A percentile compares a stretch with the other conserved stretches of the same genome.
Evolutionary conservation across 2,888 invertebrate genomes (phyloP).

Genomic region (Drosophila siamana): DNA sequence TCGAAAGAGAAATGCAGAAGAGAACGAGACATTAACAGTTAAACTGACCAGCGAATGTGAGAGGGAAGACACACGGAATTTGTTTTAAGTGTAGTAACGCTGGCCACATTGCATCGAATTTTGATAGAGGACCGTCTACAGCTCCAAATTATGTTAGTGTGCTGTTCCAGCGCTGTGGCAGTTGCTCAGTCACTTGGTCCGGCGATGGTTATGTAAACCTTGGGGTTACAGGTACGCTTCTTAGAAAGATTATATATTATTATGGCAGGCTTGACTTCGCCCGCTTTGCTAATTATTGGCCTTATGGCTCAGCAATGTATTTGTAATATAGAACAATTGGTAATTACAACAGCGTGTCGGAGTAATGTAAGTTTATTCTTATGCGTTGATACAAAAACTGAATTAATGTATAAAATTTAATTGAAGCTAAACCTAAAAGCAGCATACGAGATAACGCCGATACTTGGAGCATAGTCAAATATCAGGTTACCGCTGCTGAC

Average conservation of each 20-base stretch:
- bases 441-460: conserved; percentile 1
- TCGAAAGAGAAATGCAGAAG: too few relatives aligned
- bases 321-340: background rate
- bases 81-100: too few relatives aligned
- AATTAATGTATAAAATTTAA: background rate
- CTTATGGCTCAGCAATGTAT: background rate
- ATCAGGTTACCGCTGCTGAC: conserved; percentile 4
- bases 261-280: background rate
- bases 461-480: background rate
- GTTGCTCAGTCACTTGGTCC: background rate
- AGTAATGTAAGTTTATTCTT: background rate
- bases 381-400: background rate
- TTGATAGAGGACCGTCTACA: too few relatives aligned
- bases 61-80: too few relatives aligned
- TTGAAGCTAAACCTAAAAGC: background rate
- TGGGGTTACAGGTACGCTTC: background rate
- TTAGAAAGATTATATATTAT: background rate
- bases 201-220: background rate
- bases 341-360: background rate
- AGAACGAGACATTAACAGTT: too few relatives aligned
- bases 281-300: background rate
- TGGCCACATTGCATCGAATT: too few relatives aligned
- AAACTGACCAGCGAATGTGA: too few relatives aligned
- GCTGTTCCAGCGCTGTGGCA: background rate
- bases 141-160: too few relatives aligned